Evolutionary conservation across 2,888 invertebrate genomes (phyloP).

Genomic region (Drosophila melanosoma): DNA sequence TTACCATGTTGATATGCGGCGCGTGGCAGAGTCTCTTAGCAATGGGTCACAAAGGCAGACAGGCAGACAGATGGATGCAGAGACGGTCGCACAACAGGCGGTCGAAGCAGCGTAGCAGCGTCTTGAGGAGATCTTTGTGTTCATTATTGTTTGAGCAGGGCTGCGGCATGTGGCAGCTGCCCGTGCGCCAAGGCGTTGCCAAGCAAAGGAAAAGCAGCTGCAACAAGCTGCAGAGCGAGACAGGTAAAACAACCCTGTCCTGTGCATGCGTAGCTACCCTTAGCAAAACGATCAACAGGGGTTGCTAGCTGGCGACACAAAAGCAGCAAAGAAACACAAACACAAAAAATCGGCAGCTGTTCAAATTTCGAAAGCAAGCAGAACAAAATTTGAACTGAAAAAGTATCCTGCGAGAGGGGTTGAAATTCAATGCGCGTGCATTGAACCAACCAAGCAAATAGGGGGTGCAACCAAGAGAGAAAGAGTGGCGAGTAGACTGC

Average conservation of each 20-base stretch:
- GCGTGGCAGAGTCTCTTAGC: slow-evolving; percentile 73
- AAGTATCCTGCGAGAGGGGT: slow-evolving; percentile 61
- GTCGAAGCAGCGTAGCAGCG: slow-evolving; percentile 23
- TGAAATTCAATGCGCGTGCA: slow-evolving; percentile 73
- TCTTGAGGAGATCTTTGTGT: slow-evolving; percentile 32
- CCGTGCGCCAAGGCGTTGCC: slow-evolving; percentile 50
- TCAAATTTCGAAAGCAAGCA: slow-evolving; percentile 64
- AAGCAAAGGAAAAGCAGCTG: slow-evolving; percentile 56
- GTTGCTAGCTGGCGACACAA: slow-evolving; percentile 39
- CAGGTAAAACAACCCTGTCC: slow-evolving; percentile 70
- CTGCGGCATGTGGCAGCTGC: slow-evolving; percentile 82
- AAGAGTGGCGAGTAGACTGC: slow-evolving; percentile 29
- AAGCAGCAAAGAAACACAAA: not conserved
- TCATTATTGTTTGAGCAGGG: slow-evolving; percentile 60
- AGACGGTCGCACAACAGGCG: slow-evolving; percentile 60
- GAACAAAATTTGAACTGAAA: slow-evolving; percentile 33
- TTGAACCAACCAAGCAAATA: slow-evolving; percentile 35
- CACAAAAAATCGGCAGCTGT: slow-evolving; percentile 71
- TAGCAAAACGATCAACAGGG: slow-evolving; percentile 63
- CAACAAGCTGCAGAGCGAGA: slow-evolving; percentile 20
- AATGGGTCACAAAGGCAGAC: slow-evolving; percentile 19
- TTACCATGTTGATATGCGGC: slow-evolving; percentile 82
- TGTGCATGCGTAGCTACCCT: slow-evolving; percentile 47
- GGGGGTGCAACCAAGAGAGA: slow-evolving; percentile 17
- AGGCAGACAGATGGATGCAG: slow-evolving; percentile 12